Evolutionary conservation across 1,140 invertebrate genomes (phyloP), one percentile per base, ranked within the genome.

Genomic region (Sipha flava): DNA sequence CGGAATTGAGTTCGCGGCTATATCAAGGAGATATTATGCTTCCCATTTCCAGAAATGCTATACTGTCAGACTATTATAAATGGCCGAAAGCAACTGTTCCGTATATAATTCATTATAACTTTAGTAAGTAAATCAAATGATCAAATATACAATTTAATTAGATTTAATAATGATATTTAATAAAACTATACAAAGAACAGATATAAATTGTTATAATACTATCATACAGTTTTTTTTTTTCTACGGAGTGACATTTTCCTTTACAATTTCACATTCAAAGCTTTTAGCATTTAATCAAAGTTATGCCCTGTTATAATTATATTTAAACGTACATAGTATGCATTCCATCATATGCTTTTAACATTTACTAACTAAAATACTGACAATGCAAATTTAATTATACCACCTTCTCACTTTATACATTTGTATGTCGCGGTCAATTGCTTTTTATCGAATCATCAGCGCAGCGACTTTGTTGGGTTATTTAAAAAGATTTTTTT

Each of bases 21-120:
- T 83, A 81, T 62, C 82, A 83, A 80, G 83, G 82, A 54, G 83
- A 83, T 49, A 83, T 83, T 29, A 72, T 83, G 16, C 23, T 82
- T 12, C 80, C 81, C 3, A 59, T 80, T 18, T 47, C 47, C 1
- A 81, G 80, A 40, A 83, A 83, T 79, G 82, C 82, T 14, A 79
- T 84, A 9, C 57, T 79, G 14, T 79, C 81, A 31, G 57, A 80
- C 47, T 81, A 45, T 23, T 81, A 81, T 75, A 80, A 80, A 54
- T 83, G 82, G 82, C 81, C 82, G 3, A 81, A 81, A 64, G 82
- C 81, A 64, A 80, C 52, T 12, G 72, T 84, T 31, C 80, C 80
- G n/a, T 84, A 82, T 62, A 81, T 52, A 43, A 82, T 84, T 40
- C 45, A 64, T 40, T 66, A 64, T 23, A 80, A 80, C 45, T 82